phyloP scores from a whole-genome alignment of 2,888 invertebrate genomes.

The Acanthococcus lagerstroemiae region DNA sequence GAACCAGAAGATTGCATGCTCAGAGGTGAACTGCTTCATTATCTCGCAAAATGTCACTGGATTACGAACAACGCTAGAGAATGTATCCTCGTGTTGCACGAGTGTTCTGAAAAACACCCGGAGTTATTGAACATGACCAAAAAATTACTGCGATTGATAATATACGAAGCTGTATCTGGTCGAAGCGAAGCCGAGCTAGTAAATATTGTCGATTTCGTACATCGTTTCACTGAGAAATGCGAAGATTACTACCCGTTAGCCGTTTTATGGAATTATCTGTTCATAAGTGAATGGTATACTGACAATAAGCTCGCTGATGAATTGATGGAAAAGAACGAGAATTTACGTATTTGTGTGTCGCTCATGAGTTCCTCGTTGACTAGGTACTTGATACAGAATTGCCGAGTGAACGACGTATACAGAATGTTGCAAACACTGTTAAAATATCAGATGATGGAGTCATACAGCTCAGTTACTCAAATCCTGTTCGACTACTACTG shows the following conservation, averaged over 20 bases:
- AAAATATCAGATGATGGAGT: conserved; percentile 24
- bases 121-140: not conserved
- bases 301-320: conserved; percentile 30
- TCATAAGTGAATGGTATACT: conserved; percentile 31
- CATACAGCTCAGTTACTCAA: conserved; percentile 19
- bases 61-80: conserved; percentile 1
- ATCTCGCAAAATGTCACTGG: conserved; percentile 12
- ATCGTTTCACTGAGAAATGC: conserved; percentile 5
- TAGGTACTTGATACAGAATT: not conserved
- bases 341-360: conserved; percentile 23
- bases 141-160: conserved; percentile 2
- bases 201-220: conserved; percentile 22
- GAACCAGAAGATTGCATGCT: not conserved
- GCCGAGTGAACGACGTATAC: conserved; percentile 21
- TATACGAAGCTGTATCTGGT: conserved; percentile 1
- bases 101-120: conserved; percentile 8
- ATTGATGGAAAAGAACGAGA: conserved; percentile 14
- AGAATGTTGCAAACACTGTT: conserved; percentile 23
- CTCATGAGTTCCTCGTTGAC: conserved; percentile 18
- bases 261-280: conserved; percentile 33
- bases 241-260: conserved; percentile 27
- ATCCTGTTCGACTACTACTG: conserved; percentile 32
- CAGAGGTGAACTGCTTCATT: conserved; percentile 2
- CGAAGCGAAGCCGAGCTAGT: conserved; percentile 30
- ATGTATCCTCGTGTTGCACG: conserved; percentile 4